These are phyloP conservation scores for Carapus acus DNA, from an alignment of 2,797 vertebrate genomes.

Conservation along the genomic window DNA sequence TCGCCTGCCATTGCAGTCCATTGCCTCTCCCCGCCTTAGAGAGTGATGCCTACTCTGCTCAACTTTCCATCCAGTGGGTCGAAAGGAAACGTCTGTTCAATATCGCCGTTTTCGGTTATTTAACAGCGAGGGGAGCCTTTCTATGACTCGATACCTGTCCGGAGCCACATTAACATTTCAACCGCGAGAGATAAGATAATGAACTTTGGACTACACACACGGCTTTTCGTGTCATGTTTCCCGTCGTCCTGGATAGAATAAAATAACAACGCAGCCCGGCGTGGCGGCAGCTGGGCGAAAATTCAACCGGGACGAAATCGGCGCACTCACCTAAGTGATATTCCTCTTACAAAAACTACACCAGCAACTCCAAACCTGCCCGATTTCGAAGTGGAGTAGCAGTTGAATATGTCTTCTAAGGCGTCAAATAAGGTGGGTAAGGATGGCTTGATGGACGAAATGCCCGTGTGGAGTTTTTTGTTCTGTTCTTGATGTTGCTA, in stretches of 20 bases:
- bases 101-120: constrained; percentile 10
- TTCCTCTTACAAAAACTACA: constrained; percentile 39
- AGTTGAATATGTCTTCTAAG: constrained; percentile 87
- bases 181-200: constrained; percentile 65
- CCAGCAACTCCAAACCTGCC: constrained; percentile 50
- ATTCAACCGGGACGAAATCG: constrained; percentile 48
- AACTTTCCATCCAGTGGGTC: constrained; percentile 66
- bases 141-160: constrained; percentile 39
- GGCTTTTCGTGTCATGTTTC: constrained; percentile 72
- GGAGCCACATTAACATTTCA: constrained; percentile 40
- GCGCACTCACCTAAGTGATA: constrained; percentile 49
- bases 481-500: background rate
- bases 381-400: constrained; percentile 56
- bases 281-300: constrained; percentile 75
- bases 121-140: constrained; percentile 18
- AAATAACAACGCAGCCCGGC: constrained; percentile 73
- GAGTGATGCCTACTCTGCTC: constrained; percentile 49
- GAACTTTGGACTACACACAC: constrained; percentile 75
- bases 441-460: constrained; percentile 22
- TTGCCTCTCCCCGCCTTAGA: constrained; percentile 39
- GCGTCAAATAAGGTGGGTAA: constrained; percentile 83
- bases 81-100: constrained; percentile 32
- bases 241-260: constrained; percentile 67
- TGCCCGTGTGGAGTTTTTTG: constrained; percentile 11
- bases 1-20: constrained; percentile 61